These are phyloP conservation scores for Sebastes taczanowskii DNA, from an alignment of 2,797 vertebrate species.

Conservation along the genomic window DNA sequence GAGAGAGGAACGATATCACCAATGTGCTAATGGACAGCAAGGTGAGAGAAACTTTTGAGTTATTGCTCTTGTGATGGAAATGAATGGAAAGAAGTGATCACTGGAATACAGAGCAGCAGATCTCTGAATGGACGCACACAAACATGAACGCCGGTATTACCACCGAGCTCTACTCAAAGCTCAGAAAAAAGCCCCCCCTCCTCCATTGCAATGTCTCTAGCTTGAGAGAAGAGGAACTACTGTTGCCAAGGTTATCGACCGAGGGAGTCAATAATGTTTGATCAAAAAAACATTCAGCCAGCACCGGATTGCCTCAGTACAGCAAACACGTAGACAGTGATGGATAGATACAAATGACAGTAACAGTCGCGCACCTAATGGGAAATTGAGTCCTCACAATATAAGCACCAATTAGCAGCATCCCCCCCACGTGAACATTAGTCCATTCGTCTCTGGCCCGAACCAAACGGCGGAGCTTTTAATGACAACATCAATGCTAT, in stretches of 20 bases:
- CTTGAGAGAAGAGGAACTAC: conserved; percentile 74
- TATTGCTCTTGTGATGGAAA: conserved; percentile 54
- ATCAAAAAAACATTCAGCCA: conserved; percentile 82
- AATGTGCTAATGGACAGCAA: conserved; percentile 27
- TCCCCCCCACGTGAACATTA: conserved; percentile 39
- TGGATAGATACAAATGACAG: conserved; percentile 60
- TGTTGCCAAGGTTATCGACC: conserved; percentile 84
- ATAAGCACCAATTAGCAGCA: conserved; percentile 67
- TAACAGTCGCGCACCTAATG: conserved; percentile 43
- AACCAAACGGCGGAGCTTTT: conserved; percentile 46
- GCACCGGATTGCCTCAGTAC: conserved; percentile 59
- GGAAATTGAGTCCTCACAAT: conserved; percentile 63
- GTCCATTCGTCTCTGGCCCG: conserved; percentile 48
- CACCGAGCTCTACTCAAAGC: conserved; percentile 46
- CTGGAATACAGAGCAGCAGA: conserved; percentile 53
- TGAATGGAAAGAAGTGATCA: conserved; percentile 41
- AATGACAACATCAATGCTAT: conserved; percentile 60
- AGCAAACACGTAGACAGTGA: conserved; percentile 54
- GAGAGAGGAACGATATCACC: background rate
- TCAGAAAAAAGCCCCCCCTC: conserved; percentile 34
- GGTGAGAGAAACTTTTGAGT: conserved; percentile 38
- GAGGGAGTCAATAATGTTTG: conserved; percentile 83
- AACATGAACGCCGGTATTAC: conserved; percentile 25
- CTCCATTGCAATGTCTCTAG: conserved; percentile 43
- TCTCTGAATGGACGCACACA: conserved; percentile 46